Conservation (phyloP, 2,888 invertebrate species). For the Trypoxylon attenuatum region DNA sequence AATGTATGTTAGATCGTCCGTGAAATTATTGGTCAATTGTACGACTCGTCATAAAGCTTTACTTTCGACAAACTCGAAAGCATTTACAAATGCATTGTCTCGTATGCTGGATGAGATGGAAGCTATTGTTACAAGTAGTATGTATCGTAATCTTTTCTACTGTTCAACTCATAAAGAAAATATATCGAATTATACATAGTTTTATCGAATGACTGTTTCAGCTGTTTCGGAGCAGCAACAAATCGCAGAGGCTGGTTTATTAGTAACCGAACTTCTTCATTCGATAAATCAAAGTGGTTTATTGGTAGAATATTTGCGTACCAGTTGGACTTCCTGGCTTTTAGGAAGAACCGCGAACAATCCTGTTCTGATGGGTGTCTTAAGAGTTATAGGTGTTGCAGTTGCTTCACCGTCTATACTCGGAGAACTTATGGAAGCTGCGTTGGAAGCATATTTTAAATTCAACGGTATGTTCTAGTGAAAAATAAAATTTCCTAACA, state of each 20-base stretch:
- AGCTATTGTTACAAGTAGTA: conserved; percentile 73
- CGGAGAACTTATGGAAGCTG: conserved; percentile 76
- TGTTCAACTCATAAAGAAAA: background rate
- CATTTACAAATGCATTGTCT: conserved; percentile 75
- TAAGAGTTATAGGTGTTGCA: conserved; percentile 74
- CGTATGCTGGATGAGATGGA: conserved; percentile 77
- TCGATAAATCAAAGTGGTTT: conserved; percentile 72
- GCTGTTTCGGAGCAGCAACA: conserved; percentile 72
- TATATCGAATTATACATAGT: background rate
- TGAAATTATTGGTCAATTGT: conserved; percentile 78
- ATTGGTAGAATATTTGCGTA: conserved; percentile 66
- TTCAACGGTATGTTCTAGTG: conserved; percentile 76
- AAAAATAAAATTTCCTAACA: background rate
- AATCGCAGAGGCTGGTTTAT: conserved; percentile 75
- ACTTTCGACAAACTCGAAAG: conserved; percentile 75
- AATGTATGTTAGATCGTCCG: conserved; percentile 78
- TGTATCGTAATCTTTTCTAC: conserved; percentile 47
- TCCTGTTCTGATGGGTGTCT: conserved; percentile 75
- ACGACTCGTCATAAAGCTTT: conserved; percentile 76
- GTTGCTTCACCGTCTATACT: conserved; percentile 75
- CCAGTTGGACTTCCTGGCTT: conserved; percentile 75
- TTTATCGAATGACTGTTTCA: conserved; percentile 36
- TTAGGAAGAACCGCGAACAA: conserved; percentile 75
- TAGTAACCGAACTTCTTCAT: conserved; percentile 76
- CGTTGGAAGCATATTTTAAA: conserved; percentile 77